A percentile compares a stretch with the other conserved stretches of the same genome.
Evolutionary conservation across 2,113 vertebrate species (phyloP).

Genomic region (Dicerorhinus sumatrensis): DNA sequence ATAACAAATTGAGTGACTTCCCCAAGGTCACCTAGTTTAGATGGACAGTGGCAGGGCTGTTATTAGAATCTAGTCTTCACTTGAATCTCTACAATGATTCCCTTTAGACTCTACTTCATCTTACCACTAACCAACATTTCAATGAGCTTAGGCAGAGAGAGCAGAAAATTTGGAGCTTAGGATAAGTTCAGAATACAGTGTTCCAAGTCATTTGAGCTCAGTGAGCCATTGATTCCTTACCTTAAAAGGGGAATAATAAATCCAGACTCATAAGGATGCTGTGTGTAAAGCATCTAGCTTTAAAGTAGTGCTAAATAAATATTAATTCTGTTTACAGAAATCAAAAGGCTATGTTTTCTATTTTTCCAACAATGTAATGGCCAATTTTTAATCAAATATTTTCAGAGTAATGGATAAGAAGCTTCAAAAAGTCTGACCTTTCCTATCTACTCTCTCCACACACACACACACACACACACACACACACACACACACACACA

Average conservation of each 20-base stretch:
- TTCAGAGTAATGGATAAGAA: background rate
- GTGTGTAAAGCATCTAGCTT: background rate
- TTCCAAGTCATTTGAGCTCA: background rate
- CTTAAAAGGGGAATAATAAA: background rate
- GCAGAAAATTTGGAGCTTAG: background rate
- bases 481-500: background rate
- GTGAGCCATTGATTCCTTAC: background rate
- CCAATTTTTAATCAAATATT: conserved; percentile 20
- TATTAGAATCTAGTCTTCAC: background rate
- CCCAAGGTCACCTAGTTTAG: background rate
- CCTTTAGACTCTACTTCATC: background rate
- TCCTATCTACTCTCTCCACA: background rate
- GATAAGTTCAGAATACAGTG: background rate
- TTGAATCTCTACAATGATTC: background rate
- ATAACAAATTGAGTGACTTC: background rate
- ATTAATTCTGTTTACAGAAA: background rate
- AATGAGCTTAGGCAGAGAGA: background rate
- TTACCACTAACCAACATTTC: background rate
- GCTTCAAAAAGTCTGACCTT: background rate
- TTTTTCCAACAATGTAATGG: background rate
- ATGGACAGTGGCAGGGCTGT: background rate
- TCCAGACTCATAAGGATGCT: background rate
- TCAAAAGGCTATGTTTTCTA: background rate
- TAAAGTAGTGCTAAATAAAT: background rate
- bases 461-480: background rate